phyloP scores from a whole-genome alignment of 30 jellyfish, hydroid and myxozoan genomes.

The Turritopsis dohrnii region DNA sequence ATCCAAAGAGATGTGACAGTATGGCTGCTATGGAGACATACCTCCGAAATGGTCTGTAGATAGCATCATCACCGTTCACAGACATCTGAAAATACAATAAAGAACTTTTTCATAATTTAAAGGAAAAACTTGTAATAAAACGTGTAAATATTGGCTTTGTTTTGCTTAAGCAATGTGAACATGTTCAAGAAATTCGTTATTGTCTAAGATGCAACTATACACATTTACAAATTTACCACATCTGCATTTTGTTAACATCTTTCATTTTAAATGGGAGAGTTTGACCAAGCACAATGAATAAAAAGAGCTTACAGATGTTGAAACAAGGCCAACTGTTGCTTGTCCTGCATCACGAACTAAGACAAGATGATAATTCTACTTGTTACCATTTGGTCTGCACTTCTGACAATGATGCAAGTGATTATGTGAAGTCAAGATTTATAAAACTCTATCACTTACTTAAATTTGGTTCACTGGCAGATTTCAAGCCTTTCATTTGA shows the following conservation, averaged over 20 bases:
- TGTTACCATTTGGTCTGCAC: no score
- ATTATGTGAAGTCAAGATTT: no score
- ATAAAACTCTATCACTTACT: slow-evolving; percentile 36
- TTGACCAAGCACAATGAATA: no score
- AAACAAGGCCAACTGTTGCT: neutral
- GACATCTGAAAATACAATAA: slow-evolving; percentile 6
- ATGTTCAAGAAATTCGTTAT: neutral
- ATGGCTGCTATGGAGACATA: neutral
- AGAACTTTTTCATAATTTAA: no score
- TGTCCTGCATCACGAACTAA: neutral
- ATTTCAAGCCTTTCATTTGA: slow-evolving; percentile 27
- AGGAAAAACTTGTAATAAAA: no score
- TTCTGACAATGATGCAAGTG: no score
- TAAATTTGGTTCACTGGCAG: slow-evolving; percentile 89
- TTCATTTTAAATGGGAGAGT: no score
- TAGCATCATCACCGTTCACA: slow-evolving; percentile 27
- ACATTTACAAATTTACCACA: no score
- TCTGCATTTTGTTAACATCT: no score
- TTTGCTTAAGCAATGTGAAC: neutral
- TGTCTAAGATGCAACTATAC: no score
- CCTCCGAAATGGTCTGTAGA: slow-evolving; percentile 33
- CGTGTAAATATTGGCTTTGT: neutral
- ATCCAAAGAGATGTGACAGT: neutral
- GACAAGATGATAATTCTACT: no score
- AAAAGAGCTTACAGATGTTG: neutral